Percentiles rank a stretch among this genome's conserved stretches.
Evolutionary conservation across 2,888 invertebrate genomes (phyloP).

Genomic region (Galeopsomyia nigrocyanea): DNA sequence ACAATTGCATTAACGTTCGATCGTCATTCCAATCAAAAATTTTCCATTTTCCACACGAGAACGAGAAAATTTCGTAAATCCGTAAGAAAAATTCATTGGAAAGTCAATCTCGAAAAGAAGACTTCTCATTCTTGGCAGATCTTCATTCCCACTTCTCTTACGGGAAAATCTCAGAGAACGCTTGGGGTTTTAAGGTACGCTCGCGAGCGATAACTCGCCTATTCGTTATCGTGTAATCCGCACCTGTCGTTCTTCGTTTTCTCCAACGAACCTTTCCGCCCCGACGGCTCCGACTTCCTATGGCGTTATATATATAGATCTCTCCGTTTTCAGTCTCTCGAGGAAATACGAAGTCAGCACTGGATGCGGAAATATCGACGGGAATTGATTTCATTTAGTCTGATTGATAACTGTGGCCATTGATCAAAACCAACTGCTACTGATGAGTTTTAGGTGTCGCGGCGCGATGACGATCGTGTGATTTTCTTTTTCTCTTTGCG

Average conservation of each 20-base stretch:
- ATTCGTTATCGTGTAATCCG: constrained; percentile 46
- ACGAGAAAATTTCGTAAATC: no score
- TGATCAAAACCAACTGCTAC: constrained; percentile 36
- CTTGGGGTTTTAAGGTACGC: constrained; percentile 11
- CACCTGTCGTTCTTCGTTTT: constrained; percentile 45
- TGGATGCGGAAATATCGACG: constrained; percentile 15
- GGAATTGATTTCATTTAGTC: constrained; percentile 29
- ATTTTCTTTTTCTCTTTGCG: no score
- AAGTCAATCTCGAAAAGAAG: not conserved
- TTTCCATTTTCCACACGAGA: not conserved
- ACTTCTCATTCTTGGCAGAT: constrained; percentile 22
- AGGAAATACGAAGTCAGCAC: constrained; percentile 8
- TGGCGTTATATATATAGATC: not conserved
- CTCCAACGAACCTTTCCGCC: constrained; percentile 19
- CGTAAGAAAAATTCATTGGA: not conserved
- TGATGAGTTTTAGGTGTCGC: constrained; percentile 9
- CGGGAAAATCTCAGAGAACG: constrained; percentile 18
- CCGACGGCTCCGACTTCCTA: constrained; percentile 8
- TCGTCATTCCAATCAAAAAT: no score
- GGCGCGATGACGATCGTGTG: constrained; percentile 39
- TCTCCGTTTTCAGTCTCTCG: not conserved
- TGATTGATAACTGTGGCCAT: constrained; percentile 16
- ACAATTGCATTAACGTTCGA: no score
- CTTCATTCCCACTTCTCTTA: constrained; percentile 21
- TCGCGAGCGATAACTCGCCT: constrained; percentile 42